Evolutionary conservation across 2,113 vertebrate species (phyloP).

Genomic region (Nannobrachium achirus): DNA sequence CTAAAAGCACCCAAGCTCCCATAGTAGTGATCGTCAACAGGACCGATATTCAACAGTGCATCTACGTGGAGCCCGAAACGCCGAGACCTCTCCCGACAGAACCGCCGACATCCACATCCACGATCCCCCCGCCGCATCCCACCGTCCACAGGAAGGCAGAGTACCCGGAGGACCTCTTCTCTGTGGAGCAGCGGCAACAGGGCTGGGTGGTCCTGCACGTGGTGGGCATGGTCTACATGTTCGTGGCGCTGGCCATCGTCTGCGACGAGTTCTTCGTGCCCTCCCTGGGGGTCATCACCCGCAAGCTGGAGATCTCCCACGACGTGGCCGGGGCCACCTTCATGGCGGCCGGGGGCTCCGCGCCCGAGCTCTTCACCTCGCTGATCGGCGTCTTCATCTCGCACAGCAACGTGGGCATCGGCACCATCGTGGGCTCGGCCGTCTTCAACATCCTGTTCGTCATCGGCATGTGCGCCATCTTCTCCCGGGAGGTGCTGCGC

Average conservation of each 20-base stretch:
- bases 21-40: slow-evolving; percentile 54
- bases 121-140: slow-evolving; percentile 5
- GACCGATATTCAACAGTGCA: slow-evolving; percentile 80
- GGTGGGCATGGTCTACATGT: slow-evolving; percentile 90
- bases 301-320: slow-evolving; percentile 87
- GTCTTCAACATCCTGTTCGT: slow-evolving; percentile 97
- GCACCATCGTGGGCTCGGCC: slow-evolving; percentile 94
- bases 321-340: slow-evolving; percentile 95
- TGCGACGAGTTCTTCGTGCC: slow-evolving; percentile 96
- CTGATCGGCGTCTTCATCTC: slow-evolving; percentile 94
- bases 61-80: slow-evolving; percentile 76
- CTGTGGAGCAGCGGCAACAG: slow-evolving; percentile 83
- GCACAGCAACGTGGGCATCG: slow-evolving; percentile 93
- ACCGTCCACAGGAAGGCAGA: slow-evolving; percentile 78
- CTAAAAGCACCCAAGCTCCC: slow-evolving; percentile 31
- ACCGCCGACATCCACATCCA: slow-evolving; percentile 2
- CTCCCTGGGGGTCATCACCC: slow-evolving; percentile 87
- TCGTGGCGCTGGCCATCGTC: slow-evolving; percentile 91
- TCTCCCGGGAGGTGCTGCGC: slow-evolving; percentile 89
- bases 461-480: slow-evolving; percentile 92
- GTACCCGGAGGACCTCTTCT: slow-evolving; percentile 88
- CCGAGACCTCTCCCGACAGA: slow-evolving; percentile 13
- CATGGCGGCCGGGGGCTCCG: slow-evolving; percentile 94
- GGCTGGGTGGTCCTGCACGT: slow-evolving; percentile 89
- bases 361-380: slow-evolving; percentile 94